Conservation (phyloP, 1,140 invertebrate species). For the Samia ricini region DNA sequence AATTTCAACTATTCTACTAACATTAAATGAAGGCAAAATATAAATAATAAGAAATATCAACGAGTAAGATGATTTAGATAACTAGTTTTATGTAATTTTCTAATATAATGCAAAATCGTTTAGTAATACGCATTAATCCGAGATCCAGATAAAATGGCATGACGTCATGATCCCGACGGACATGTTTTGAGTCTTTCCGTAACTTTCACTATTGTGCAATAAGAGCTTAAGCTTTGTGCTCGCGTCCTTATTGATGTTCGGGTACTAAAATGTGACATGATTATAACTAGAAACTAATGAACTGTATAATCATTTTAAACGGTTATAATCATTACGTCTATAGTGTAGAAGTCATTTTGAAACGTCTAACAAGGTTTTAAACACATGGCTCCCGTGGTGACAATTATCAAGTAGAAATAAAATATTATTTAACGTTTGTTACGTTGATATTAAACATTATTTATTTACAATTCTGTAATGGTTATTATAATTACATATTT, state of each 20-base stretch:
- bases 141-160: neutral
- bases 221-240: constrained; percentile 11
- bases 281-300: neutral
- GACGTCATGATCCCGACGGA: constrained; percentile 36
- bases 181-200: constrained; percentile 38
- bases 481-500: no score
- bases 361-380: no score
- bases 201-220: constrained; percentile 52
- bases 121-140: no score
- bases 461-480: no score
- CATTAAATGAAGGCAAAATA: no score
- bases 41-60: no score
- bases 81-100: no score
- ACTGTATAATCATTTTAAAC: no score
- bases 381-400: neutral
- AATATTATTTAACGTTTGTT: neutral
- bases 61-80: no score
- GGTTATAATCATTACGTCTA: neutral
- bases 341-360: no score
- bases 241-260: neutral
- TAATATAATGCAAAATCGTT: neutral
- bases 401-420: neutral
- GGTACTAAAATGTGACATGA: neutral
- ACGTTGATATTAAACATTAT: no score
- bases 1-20: no score